Conservation (phyloP, 2,888 invertebrate genomes). For the Labia minor region DNA sequence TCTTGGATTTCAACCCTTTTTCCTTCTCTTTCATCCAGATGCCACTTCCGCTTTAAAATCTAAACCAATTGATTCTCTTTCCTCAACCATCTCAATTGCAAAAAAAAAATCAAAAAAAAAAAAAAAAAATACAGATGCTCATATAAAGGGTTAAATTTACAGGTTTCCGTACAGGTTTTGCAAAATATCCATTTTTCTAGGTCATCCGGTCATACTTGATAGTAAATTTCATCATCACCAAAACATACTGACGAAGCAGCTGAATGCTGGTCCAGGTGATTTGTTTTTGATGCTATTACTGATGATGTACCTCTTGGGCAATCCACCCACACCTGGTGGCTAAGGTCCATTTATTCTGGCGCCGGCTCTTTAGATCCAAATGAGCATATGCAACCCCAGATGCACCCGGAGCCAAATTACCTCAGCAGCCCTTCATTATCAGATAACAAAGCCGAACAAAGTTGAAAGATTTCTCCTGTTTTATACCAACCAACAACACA, state of each 20-base stretch:
- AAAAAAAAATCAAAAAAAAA: too few species aligned
- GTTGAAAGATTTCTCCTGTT: background rate
- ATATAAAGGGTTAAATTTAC: background rate
- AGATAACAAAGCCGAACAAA: background rate
- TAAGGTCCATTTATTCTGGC: background rate
- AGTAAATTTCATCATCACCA: too few species aligned
- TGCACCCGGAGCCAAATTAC: background rate
- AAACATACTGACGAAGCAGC: background rate
- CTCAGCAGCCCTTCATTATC: slow-evolving; percentile 9
- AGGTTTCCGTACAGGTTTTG: background rate
- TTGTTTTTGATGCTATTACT: background rate
- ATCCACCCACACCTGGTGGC: background rate
- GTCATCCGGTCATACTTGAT: slow-evolving; percentile 2
- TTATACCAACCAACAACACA: background rate
- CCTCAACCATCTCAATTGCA: background rate
- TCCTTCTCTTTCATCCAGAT: background rate
- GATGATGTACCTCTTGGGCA: background rate
- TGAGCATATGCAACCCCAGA: slow-evolving; percentile 2
- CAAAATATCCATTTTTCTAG: background rate
- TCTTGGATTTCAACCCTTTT: background rate
- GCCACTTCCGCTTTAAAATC: background rate
- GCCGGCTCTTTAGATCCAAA: background rate
- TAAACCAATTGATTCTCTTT: background rate
- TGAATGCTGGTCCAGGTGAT: background rate
- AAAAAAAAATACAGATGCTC: slow-evolving; percentile 1